phyloP scores from a whole-genome alignment of 2,888 invertebrate genomes.

The Phyto melanocephala region DNA sequence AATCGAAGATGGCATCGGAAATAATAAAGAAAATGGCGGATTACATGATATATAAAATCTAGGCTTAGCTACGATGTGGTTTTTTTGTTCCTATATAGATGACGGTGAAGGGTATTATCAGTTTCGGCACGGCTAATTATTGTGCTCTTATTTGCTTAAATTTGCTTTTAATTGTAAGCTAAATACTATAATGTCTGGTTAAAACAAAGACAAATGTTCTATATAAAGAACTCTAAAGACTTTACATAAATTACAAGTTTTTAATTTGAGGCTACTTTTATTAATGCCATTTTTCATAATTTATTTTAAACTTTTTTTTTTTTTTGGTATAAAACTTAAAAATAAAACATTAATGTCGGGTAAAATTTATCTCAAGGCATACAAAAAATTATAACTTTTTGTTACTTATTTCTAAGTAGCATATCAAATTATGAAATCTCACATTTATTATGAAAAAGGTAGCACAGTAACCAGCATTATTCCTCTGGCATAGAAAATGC shows the following conservation, averaged over 20 bases:
- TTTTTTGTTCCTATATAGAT: too few species aligned
- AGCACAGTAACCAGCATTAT: neutral
- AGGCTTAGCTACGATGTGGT: too few species aligned
- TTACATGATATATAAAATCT: too few species aligned
- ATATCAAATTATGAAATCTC: slow-evolving; percentile 60
- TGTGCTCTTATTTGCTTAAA: too few species aligned
- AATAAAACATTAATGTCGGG: neutral
- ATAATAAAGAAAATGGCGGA: too few species aligned
- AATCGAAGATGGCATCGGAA: too few species aligned
- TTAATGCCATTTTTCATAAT: neutral
- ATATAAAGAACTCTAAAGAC: neutral
- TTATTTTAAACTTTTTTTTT: too few species aligned
- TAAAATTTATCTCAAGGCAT: neutral
- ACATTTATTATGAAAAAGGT: slow-evolving; percentile 64
- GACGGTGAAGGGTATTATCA: too few species aligned
- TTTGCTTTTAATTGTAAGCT: slow-evolving; percentile 15
- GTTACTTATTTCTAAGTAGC: slow-evolving; percentile 4
- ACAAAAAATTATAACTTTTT: neutral
- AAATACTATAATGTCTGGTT: slow-evolving; percentile 21
- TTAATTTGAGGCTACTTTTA: slow-evolving; percentile 70
- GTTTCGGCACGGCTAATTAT: too few species aligned
- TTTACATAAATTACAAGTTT: slow-evolving; percentile 72
- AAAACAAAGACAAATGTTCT: neutral
- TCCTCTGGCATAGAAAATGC: neutral
- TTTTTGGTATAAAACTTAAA: neutral